Evolutionary conservation across 2,888 invertebrate genomes (phyloP), one percentile per base, ranked within the genome.

Genomic region (Parochlus steinenii): DNA sequence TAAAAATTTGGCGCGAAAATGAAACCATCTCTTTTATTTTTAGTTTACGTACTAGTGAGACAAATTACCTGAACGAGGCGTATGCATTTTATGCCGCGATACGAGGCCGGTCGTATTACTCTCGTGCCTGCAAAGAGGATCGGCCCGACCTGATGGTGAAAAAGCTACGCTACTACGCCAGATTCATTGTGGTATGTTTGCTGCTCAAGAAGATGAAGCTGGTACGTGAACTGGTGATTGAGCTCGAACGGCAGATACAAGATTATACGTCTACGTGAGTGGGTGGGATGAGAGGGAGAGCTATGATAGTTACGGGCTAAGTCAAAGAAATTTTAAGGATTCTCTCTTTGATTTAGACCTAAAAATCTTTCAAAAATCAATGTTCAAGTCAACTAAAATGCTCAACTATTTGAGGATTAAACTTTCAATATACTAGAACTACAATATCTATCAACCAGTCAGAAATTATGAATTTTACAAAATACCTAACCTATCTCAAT

Each of bases 41-140:
- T 59, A 89, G 89, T 58, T 67, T 95, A 51, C 69, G 93, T 51
- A 95, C 95, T 42, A 93, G 93, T 61, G 93, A 95, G 64, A 89
- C 89, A 23, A 86, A 85, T 59, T 95, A 93, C 61, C 65, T 95
- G 48, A 85, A 86, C 57, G 95, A 95, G 64, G 90, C 95, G 32
- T 92, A 80, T 60, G 85, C 90, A 39, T 95, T 95, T 62, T 95
- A 95, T 67, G 80, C 85, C 32, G 93, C 95, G 11, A 95, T 95
- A 48, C 66, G 92, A 46, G 85, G 86, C 41, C 67, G 95, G 47
- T 85, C 85, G 14, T 95, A 95, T 57, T 95, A 93, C 58, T 89
- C 89, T 35, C 73, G 87, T 50, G 90, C 90, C 1, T 77, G 77
- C 43, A 87, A 89, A 56, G 92, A 92, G 61, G 89, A 90, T 57